Conservation (phyloP, 2,797 vertebrate species). For the Loris lydekkerianus region DNA sequence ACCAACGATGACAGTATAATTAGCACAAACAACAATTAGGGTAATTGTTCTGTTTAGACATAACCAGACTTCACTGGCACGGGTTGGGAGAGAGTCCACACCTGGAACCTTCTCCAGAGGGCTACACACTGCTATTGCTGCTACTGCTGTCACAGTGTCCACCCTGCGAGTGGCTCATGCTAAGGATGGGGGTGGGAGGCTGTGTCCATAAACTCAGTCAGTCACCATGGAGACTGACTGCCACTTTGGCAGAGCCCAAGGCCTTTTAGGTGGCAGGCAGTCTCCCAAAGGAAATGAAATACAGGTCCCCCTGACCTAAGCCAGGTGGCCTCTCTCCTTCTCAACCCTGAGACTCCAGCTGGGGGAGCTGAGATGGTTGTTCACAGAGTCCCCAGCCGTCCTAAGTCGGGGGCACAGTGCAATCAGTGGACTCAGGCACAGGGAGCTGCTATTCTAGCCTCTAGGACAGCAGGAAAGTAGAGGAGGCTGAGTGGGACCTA, state of each 20-base stretch:
- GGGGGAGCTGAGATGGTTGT: neutral
- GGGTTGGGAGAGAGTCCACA: neutral
- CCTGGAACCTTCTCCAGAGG: neutral
- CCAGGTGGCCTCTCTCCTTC: neutral
- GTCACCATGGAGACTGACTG: neutral
- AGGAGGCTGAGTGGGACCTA: too few species aligned
- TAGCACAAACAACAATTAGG: slow-evolving; percentile 71
- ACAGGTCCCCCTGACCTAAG: neutral
- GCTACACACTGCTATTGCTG: neutral
- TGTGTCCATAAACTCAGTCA: neutral
- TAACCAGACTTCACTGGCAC: neutral
- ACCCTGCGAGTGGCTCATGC: neutral
- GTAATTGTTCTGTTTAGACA: slow-evolving; percentile 77
- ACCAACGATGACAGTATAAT: slow-evolving; percentile 42
- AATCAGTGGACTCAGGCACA: neutral
- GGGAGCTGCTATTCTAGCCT: neutral
- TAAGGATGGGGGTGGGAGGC: neutral
- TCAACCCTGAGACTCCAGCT: too few species aligned
- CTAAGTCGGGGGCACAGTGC: rapidly evolving
- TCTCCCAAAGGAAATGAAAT: neutral
- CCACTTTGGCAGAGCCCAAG: neutral
- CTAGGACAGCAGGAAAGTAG: neutral
- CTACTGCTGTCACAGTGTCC: neutral
- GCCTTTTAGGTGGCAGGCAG: neutral
- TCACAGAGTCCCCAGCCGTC: neutral